Evolutionary conservation across 2,113 vertebrate genomes (phyloP).

Genomic region (Rattus norvegicus): GRCr8 NC_086020.1:146399501-146400000

Average conservation of each 20-base stretch:
- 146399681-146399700: not conserved
- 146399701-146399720: not conserved
- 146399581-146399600: too few species aligned
- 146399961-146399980: not conserved
- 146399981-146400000: not conserved
- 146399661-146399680: too few species aligned
- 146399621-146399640: not conserved
- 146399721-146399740: conserved; percentile 1
- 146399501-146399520: not conserved
- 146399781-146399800: not conserved
- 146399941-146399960: not conserved
- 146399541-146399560: not conserved
- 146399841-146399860: not conserved
- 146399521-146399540: not conserved
- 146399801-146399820: not conserved
- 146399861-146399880: not conserved
- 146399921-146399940: not conserved
- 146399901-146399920: not conserved
- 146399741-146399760: not conserved
- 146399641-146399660: not conserved
- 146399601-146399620: not conserved
- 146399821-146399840: not conserved
- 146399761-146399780: not conserved
- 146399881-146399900: not conserved
- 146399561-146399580: not conserved